Evolutionary conservation across 2,888 invertebrate genomes (phyloP).

Genomic region (Pteria penguin): DNA sequence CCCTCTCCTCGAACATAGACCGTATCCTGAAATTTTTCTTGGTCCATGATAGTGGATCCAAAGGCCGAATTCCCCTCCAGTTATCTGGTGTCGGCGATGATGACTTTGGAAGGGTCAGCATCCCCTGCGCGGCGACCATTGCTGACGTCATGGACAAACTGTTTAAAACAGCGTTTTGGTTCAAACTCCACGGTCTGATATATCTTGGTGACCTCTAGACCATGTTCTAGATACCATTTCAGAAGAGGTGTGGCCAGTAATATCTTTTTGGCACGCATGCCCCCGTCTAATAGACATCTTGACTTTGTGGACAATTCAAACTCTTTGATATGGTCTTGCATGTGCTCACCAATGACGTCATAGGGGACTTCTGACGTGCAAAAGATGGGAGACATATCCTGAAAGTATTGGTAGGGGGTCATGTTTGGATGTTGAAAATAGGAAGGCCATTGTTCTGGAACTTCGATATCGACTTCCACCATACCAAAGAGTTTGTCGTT

Average conservation of each 20-base stretch:
- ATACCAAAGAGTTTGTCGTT: constrained; percentile 34
- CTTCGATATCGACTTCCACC: constrained; percentile 44
- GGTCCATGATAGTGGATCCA: no score
- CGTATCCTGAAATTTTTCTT: no score
- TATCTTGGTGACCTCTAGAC: constrained; percentile 30
- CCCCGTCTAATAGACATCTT: constrained; percentile 38
- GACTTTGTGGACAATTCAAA: constrained; percentile 3
- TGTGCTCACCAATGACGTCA: no score
- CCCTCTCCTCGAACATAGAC: no score
- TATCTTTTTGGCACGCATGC: constrained; percentile 39
- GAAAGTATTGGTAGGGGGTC: no score
- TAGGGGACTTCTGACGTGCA: no score
- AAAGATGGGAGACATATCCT: constrained; percentile 35
- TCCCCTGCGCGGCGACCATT: constrained; percentile 34
- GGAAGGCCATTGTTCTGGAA: constrained; percentile 27
- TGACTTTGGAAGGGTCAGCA: not conserved
- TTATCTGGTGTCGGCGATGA: no score
- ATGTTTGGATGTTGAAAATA: no score
- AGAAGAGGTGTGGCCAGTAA: no score
- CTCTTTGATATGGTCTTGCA: no score
- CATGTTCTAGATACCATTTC: no score
- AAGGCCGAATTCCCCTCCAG: no score
- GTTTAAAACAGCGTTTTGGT: constrained; percentile 25
- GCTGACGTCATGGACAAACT: constrained; percentile 49
- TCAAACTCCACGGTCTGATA: constrained; percentile 46